Conservation (phyloP, 2,113 vertebrate species). For the Ptyas mucosa region DNA sequence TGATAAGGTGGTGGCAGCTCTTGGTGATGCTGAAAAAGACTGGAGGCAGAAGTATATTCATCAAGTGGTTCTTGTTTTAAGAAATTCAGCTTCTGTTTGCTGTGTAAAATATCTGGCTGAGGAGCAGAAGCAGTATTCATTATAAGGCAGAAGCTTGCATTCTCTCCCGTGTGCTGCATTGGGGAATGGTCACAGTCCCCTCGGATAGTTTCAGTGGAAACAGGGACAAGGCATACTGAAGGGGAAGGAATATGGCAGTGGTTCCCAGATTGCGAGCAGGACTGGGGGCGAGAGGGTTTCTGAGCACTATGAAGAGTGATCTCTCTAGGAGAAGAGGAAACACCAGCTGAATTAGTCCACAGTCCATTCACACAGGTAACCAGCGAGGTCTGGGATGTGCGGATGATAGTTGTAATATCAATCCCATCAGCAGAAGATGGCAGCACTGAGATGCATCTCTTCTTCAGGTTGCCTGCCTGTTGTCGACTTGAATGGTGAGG, state of each 20-base stretch:
- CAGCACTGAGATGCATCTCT: slow-evolving; percentile 77
- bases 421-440: slow-evolving; percentile 73
- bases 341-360: slow-evolving; percentile 72
- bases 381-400: slow-evolving; percentile 85
- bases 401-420: slow-evolving; percentile 81
- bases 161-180: slow-evolving; percentile 71
- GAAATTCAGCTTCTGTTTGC: slow-evolving; percentile 73
- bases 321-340: slow-evolving; percentile 69
- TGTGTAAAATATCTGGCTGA: slow-evolving; percentile 64
- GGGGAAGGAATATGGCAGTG: slow-evolving; percentile 78
- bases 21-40: slow-evolving; percentile 76
- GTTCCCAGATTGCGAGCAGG: slow-evolving; percentile 73
- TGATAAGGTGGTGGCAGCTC: slow-evolving; percentile 89
- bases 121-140: slow-evolving; percentile 61
- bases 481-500: slow-evolving; percentile 81
- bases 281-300: slow-evolving; percentile 68
- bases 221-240: slow-evolving; percentile 77
- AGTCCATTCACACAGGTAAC: slow-evolving; percentile 85
- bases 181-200: slow-evolving; percentile 75
- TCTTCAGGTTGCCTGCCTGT: slow-evolving; percentile 77
- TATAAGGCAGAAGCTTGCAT: slow-evolving; percentile 64
- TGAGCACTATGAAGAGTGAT: slow-evolving; percentile 68
- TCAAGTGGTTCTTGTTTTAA: slow-evolving; percentile 93
- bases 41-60: slow-evolving; percentile 81
- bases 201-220: slow-evolving; percentile 73